phyloP scores from a whole-genome alignment of 2,797 vertebrate genomes.

The Pachyuromys duprasi region DNA sequence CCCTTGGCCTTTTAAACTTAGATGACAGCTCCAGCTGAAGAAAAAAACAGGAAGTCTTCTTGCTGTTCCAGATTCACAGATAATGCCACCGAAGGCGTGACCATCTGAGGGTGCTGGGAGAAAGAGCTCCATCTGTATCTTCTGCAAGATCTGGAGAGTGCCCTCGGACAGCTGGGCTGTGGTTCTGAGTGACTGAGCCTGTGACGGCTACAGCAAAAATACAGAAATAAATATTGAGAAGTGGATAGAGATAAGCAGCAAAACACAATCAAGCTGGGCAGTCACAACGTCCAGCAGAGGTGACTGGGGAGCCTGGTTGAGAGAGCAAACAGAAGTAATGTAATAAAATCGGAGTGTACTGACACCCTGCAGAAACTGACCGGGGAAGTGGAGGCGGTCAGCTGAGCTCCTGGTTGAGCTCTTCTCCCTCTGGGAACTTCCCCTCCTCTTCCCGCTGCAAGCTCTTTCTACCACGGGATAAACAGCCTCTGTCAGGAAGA shows the following conservation, averaged over 20 bases:
- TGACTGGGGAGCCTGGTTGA: not conserved
- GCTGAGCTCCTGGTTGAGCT: not conserved
- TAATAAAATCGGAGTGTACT: not conserved
- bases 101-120: not conserved
- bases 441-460: not conserved
- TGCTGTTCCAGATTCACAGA: not conserved
- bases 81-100: not conserved
- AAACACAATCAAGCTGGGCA: too few relatives aligned
- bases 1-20: conserved; percentile 56
- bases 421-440: not conserved
- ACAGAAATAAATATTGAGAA: not conserved
- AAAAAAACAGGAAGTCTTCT: not conserved
- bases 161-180: not conserved
- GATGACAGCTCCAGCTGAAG: conserved; percentile 24
- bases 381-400: not conserved
- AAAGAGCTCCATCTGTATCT: not conserved
- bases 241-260: not conserved
- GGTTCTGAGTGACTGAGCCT: not conserved
- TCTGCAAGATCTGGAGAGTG: not conserved
- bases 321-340: not conserved
- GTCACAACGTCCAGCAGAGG: not conserved
- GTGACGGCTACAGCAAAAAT: not conserved
- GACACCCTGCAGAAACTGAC: not conserved
- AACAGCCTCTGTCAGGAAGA: not conserved
- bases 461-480: not conserved